Evolutionary conservation across 1,140 invertebrate genomes (phyloP), one percentile per base, ranked within the genome.

Genomic region (Dysdera silvatica): DNA sequence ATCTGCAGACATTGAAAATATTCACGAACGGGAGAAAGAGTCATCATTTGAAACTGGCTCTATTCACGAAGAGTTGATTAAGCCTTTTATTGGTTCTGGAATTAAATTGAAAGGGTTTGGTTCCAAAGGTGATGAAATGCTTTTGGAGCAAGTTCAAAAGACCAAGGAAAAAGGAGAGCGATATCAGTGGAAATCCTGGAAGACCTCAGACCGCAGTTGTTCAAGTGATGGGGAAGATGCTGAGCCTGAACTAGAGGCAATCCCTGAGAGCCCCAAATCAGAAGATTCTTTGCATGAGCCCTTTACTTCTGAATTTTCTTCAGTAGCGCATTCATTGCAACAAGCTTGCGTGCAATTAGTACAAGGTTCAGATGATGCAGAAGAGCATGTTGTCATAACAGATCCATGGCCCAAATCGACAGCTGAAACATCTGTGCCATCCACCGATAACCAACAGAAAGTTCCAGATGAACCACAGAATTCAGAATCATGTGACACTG

Each of bases 241-340:
- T 7, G 89, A 91, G 77, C 88, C 87, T 26, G 88, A 91, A 75
- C 77, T 91, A 68, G 87, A 89, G 62, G 88, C 86, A 60, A 91
- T 91, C 73, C 88, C 88, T 32, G 89, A 91, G 78, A 87, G 87
- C 75, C 87, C 89, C 71, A 86, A 87, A 74, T 89, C 88, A 28
- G 87, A 89, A 70, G 88, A 57, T 43, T 85, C 73, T 87, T 86
- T 32, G 78, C 87, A 45, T 85, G 87, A 71, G 84, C 84, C 54
- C 84, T 52, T 61, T 32, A n/a, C 28, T 6, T 33, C 59, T 24
- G 66, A 67, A 32, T 26, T 67, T 18, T 47, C 48, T 0, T 53
- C 24, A 16, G 23, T 40, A 12, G 7, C 51, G 12, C 41, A 33
- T 16, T 23, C n/a, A 35, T 14, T 40, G 14, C 43, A 63, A 37